Evolutionary conservation across 2,113 vertebrate genomes (phyloP), one percentile per base, ranked within the genome.

Genomic region (Megalops atlanticus): DNA sequence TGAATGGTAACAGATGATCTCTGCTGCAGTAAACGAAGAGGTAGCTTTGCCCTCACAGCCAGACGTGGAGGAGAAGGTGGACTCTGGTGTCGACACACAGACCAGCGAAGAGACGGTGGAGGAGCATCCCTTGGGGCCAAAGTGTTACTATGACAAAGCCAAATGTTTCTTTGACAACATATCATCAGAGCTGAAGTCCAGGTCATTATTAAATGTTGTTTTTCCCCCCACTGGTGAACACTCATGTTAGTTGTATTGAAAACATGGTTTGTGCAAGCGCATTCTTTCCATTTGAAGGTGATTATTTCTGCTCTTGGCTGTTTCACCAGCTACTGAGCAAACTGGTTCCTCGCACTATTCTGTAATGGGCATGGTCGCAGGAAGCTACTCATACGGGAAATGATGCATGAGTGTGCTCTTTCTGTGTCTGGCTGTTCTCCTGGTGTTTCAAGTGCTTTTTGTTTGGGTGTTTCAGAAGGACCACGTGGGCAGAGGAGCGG

Each of bases 151-250:
- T 3, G 93, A 99, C 90, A 99, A 96, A 85, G 93, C 97, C 75
- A 99, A 99, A 89, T 98, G 95, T 1, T 99, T 99, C 92, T 99
- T 97, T 79, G 98, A 99, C 90, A 99, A 98, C 85, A 96, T 99
- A 88, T 97, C 98, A 0, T 97, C 97, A 74, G 96, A 98, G 74
- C 93, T 96, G 74, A 97, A 96, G 54, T 92, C 95, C 43, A 97
- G 97, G 98, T 99, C 83, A 69, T 43, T 70, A 0, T 52, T n/a
- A 70, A 12, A 16, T n/a, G n/a, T n/a, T n/a, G n/a, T n/a, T n/a
- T n/a, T n/a, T n/a, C n/a, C n/a, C n/a, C n/a, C n/a, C n/a, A n/a
- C n/a, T n/a, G n/a, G n/a, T n/a, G n/a, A n/a, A n/a, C n/a, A n/a
- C n/a, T n/a, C n/a, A n/a, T n/a, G n/a, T n/a, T n/a, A n/a, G n/a